Evolutionary conservation across 2,888 invertebrate species (phyloP).

Genomic region (Dendrolimus houi): DNA sequence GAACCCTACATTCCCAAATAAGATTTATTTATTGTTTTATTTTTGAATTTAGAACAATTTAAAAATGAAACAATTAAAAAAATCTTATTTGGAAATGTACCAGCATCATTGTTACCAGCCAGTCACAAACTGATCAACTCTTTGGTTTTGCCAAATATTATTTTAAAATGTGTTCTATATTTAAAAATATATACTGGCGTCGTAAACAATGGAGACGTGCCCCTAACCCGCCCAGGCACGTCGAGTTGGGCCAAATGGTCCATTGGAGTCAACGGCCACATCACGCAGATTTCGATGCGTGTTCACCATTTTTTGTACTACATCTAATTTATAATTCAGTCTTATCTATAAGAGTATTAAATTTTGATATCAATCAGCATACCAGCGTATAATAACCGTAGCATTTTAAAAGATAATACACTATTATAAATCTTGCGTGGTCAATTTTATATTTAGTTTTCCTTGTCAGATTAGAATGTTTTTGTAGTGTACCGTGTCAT

Average conservation of each 20-base stretch:
- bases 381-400: background rate
- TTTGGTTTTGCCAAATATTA: too few relatives aligned
- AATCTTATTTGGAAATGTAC: too few relatives aligned
- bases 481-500: too few relatives aligned
- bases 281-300: constrained; percentile 46
- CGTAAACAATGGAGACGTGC: constrained; percentile 34
- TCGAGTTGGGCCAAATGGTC: constrained; percentile 41
- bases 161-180: too few relatives aligned
- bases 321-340: background rate
- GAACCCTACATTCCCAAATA: constrained; percentile 23
- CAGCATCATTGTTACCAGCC: too few relatives aligned
- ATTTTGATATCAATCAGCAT: background rate
- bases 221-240: constrained; percentile 39
- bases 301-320: constrained; percentile 38
- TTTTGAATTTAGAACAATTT: too few relatives aligned
- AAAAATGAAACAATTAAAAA: too few relatives aligned
- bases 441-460: too few relatives aligned
- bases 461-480: too few relatives aligned
- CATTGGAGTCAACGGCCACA: constrained; percentile 54
- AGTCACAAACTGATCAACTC: too few relatives aligned
- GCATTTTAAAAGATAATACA: background rate
- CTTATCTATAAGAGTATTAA: background rate
- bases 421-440: constrained; percentile 4
- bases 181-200: background rate
- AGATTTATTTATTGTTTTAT: too few relatives aligned